phyloP scores from a whole-genome alignment of 2,113 vertebrate genomes.

The Erythrocercus mccallii region DNA sequence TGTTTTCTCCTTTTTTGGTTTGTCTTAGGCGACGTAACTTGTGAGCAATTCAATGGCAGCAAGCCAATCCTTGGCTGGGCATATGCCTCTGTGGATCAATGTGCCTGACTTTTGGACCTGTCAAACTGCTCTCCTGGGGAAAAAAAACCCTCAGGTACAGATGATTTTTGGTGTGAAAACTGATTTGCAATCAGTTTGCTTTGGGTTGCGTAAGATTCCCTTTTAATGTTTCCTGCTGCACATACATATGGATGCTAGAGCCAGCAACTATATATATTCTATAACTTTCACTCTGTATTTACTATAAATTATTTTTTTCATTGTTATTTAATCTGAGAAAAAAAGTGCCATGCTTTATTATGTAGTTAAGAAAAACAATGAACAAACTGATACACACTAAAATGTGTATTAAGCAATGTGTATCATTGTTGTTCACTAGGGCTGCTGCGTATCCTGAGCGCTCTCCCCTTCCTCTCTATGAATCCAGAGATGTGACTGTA shows the following conservation, averaged over 20 bases:
- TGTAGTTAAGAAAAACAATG: background rate
- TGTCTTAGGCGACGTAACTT: background rate
- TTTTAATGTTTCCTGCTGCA: background rate
- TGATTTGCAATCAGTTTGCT: background rate
- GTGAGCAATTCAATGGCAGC: background rate
- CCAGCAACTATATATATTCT: background rate
- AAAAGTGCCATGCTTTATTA: background rate
- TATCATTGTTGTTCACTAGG: background rate
- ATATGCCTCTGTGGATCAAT: constrained; percentile 55
- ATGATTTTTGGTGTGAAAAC: background rate
- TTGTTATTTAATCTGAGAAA: background rate
- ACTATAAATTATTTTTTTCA: background rate
- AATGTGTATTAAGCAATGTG: background rate
- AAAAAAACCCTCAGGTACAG: constrained; percentile 74
- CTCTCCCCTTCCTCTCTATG: background rate
- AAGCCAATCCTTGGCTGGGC: constrained; percentile 28
- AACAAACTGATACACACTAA: background rate
- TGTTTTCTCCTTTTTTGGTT: background rate
- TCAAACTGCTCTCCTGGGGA: constrained; percentile 71
- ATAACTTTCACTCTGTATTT: background rate
- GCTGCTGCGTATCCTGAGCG: background rate
- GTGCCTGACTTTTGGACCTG: constrained; percentile 76
- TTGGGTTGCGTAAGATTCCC: background rate
- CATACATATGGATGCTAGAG: background rate
- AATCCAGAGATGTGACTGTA: background rate